Conservation (phyloP, 2,888 invertebrate genomes). For the Cheilosia impressa region DNA sequence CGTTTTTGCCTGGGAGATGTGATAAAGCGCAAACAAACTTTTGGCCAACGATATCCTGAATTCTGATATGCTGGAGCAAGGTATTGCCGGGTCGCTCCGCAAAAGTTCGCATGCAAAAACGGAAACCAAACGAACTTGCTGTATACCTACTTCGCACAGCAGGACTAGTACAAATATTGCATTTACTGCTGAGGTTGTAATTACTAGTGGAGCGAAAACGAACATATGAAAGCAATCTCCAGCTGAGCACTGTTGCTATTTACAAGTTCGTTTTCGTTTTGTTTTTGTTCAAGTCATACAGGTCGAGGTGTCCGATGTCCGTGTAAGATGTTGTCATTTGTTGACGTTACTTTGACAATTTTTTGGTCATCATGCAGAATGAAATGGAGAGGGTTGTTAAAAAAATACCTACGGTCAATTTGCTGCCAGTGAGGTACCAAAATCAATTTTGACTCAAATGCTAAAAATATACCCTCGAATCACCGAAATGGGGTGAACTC, state of each 20-base stretch:
- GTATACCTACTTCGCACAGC: slow-evolving; percentile 52
- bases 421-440: too few species aligned
- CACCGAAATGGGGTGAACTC: too few species aligned
- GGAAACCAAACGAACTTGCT: slow-evolving; percentile 23
- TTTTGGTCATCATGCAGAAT: too few species aligned
- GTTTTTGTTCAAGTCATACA: not conserved
- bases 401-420: too few species aligned
- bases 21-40: slow-evolving; percentile 73
- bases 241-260: slow-evolving; percentile 32
- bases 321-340: not conserved
- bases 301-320: not conserved
- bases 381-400: too few species aligned
- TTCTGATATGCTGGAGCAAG: slow-evolving; percentile 39
- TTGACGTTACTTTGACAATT: too few species aligned
- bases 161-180: slow-evolving; percentile 51
- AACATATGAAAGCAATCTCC: slow-evolving; percentile 28
- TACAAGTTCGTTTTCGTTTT: slow-evolving; percentile 26
- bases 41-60: slow-evolving; percentile 46
- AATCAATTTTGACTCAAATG: too few species aligned
- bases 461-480: too few species aligned
- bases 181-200: slow-evolving; percentile 70
- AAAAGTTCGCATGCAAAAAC: slow-evolving; percentile 57
- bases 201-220: slow-evolving; percentile 44
- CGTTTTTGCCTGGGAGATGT: slow-evolving; percentile 66
- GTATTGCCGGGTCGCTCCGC: slow-evolving; percentile 14